A percentile compares a stretch with the other conserved stretches of the same genome.
Evolutionary conservation across 2,797 vertebrate genomes (phyloP).

Genomic region (Gephyroberyx darwinii): DNA sequence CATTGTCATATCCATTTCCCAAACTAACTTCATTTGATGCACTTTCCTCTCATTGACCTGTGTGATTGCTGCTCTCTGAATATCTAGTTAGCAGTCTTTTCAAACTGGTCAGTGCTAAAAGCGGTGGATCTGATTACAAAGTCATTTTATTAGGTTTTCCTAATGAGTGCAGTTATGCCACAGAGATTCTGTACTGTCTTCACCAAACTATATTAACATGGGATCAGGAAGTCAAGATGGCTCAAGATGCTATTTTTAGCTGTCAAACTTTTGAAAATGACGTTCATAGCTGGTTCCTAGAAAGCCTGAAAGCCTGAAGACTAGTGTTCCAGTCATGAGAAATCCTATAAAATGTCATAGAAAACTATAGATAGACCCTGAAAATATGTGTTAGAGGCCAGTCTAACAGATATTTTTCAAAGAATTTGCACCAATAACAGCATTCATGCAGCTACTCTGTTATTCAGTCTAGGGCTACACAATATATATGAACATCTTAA

Average conservation of each 20-base stretch:
- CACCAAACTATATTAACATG: constrained; percentile 70
- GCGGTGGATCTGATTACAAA: constrained; percentile 78
- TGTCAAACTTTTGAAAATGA: constrained; percentile 23
- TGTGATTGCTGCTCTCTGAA: constrained; percentile 60
- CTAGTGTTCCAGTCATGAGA: not conserved
- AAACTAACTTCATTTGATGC: constrained; percentile 77
- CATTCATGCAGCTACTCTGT: not conserved
- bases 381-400: no score
- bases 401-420: not conserved
- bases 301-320: not conserved
- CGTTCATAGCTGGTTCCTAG: not conserved
- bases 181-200: constrained; percentile 67
- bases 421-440: no score
- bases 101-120: constrained; percentile 75
- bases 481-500: not conserved
- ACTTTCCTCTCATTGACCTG: constrained; percentile 65
- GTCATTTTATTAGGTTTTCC: constrained; percentile 81
- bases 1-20: constrained; percentile 72
- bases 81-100: constrained; percentile 74
- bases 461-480: not conserved
- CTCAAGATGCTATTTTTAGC: constrained; percentile 55
- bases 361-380: not conserved
- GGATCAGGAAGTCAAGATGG: constrained; percentile 64
- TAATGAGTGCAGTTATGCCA: constrained; percentile 76
- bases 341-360: not conserved